phyloP scores from a whole-genome alignment of 2,888 invertebrate species.

The Acleris cristana region DNA sequence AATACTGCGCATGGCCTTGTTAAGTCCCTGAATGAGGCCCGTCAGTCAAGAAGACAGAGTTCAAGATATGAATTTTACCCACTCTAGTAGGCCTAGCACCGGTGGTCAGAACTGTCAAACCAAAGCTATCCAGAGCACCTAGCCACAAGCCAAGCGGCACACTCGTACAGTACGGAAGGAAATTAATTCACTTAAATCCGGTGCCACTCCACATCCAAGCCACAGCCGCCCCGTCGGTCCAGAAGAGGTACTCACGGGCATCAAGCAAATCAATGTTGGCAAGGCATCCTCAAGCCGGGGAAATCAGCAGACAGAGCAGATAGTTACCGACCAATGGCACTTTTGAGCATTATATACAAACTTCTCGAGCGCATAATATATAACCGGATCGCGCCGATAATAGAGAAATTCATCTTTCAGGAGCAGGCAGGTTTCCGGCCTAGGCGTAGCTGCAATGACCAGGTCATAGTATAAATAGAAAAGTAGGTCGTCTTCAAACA shows the following conservation, averaged over 20 bases:
- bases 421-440: constrained; percentile 9
- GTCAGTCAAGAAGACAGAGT: neutral
- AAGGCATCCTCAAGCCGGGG: constrained; percentile 8
- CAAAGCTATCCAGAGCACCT: constrained; percentile 7
- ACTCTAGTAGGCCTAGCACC: constrained; percentile 12
- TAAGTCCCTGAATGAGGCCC: constrained; percentile 1
- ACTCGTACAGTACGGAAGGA: neutral
- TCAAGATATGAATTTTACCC: constrained; percentile 5
- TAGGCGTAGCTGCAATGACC: neutral
- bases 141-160: constrained; percentile 2
- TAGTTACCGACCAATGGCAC: neutral
- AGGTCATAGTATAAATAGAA: neutral
- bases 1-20: neutral
- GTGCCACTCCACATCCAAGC: neutral
- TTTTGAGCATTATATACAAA: constrained; percentile 1
- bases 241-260: neutral
- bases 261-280: neutral
- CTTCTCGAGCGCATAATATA: constrained; percentile 2
- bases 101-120: too few species aligned
- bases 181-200: neutral
- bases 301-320: constrained; percentile 3
- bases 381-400: constrained; percentile 1
- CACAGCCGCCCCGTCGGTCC: neutral
- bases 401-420: neutral
- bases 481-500: too few species aligned